These are phyloP conservation scores for Cryptoprocta ferox DNA, from an alignment of 2,797 vertebrate species.

Conservation along the genomic window DNA sequence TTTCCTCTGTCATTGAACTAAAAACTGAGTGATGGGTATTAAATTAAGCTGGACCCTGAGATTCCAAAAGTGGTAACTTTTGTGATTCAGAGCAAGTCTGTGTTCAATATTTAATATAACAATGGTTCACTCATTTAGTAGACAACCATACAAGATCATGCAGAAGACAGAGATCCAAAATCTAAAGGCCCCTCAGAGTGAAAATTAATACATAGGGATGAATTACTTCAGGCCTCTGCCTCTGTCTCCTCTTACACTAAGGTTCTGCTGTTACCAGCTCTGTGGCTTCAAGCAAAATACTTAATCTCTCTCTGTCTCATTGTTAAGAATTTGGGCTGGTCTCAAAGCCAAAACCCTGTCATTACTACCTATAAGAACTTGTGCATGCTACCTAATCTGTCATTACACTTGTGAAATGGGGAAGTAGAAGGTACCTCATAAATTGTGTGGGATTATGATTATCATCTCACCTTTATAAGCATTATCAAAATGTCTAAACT, in stretches of 20 bases:
- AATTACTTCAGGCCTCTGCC: neutral
- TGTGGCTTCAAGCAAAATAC: neutral
- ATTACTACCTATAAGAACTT: neutral
- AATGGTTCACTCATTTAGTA: neutral
- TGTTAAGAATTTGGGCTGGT: neutral
- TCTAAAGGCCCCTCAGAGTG: neutral
- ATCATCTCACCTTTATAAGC: neutral
- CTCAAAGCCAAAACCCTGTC: neutral
- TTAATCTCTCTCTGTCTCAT: neutral
- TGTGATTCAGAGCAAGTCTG: neutral
- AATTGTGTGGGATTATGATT: neutral
- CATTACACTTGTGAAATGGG: neutral
- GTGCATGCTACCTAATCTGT: neutral
- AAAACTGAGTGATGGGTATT: neutral
- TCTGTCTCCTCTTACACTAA: neutral
- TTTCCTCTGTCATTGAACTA: neutral
- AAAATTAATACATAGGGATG: neutral
- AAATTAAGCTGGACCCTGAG: neutral
- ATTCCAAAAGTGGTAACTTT: neutral
- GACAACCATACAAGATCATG: neutral
- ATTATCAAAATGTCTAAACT: neutral
- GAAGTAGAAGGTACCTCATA: neutral
- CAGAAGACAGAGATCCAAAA: neutral
- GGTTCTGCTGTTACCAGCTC: neutral
- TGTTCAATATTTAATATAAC: neutral